Evolutionary conservation across 2,113 vertebrate species (phyloP).

Genomic region (Hydrochoerus hydrochaeris): DNA sequence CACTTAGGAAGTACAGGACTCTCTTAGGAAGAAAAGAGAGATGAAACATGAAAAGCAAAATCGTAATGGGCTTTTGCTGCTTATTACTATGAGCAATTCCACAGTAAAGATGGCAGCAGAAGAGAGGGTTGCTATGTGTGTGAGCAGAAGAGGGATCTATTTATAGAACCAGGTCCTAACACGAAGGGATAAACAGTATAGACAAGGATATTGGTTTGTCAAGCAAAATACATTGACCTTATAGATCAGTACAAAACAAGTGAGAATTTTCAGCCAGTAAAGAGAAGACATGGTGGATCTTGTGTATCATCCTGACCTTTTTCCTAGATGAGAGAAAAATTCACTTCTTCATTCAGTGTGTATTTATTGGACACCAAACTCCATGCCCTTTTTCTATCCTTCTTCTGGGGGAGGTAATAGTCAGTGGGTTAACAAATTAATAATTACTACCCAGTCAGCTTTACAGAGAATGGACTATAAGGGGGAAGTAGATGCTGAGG

Average conservation of each 20-base stretch:
- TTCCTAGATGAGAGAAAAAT: not conserved
- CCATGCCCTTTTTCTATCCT: not conserved
- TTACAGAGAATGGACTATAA: not conserved
- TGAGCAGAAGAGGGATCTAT: not conserved
- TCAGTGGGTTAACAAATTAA: not conserved
- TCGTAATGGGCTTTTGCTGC: not conserved
- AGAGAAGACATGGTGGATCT: not conserved
- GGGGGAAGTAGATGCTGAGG: not conserved
- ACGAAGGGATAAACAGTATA: not conserved
- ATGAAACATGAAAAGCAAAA: not conserved
- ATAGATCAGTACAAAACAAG: not conserved
- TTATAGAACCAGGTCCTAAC: not conserved
- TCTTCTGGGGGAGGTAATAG: not conserved
- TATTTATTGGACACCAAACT: not conserved
- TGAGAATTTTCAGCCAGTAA: not conserved
- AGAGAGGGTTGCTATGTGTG: not conserved
- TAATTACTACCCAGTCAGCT: not conserved
- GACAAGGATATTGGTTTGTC: not conserved
- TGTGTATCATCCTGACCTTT: not conserved
- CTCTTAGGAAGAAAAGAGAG: not conserved
- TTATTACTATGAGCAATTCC: not conserved
- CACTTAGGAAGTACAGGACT: not conserved
- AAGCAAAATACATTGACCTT: not conserved
- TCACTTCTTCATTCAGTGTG: not conserved
- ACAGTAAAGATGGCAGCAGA: not conserved